Evolutionary conservation across 2,888 invertebrate genomes (phyloP), one percentile per base, ranked within the genome.

Genomic region (Ormyrus pomaceus): DNA sequence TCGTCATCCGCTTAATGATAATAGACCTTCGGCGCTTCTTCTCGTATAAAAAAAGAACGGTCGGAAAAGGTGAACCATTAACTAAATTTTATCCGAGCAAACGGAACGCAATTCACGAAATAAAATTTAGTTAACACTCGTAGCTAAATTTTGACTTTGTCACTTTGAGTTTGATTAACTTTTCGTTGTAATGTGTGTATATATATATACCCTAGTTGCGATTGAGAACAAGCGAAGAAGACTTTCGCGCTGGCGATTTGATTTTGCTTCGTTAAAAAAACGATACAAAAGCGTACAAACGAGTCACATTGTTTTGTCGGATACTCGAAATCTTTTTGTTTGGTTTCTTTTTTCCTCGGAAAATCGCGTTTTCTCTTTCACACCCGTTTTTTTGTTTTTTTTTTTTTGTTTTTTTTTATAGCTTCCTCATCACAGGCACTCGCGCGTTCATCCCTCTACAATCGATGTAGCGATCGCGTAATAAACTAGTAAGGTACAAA

Each of bases 401-500:
- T 66, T 46, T n/a, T 62, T 13, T 62, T 45, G 5, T n/a, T 13
- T 62, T 10, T 10, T 34, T 45, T n/a, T 55, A 5, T 45, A 8
- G 48, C 11, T 56, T 56, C 50, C 55, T 66, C 53, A 10, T 62
- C 64, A 68, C 76, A 76, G 69, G 55, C 70, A 62, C 70, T 64
- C 77, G 11, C 51, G 64, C 77, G 56, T 70, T 56, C 70, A 68
- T 65, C 51, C 56, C 70, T 65, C 71, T 77, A 77, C 65, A 72
- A 79, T 79, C 79, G 69, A 79, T 79, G 74, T 73, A 69, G 69
- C 69, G 56, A 61, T 66, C 75, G 65, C 79, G 79, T 82, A 83
- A 84, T 85, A 87, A 85, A 86, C 85, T 85, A 86, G 80, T 85
- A 87, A 87, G 87, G 85, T 89, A 88, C 87, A 88, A 88, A 88